Evolutionary conservation across 2,797 vertebrate genomes (phyloP).

Genomic region (Fundulus diaphanus): DNA sequence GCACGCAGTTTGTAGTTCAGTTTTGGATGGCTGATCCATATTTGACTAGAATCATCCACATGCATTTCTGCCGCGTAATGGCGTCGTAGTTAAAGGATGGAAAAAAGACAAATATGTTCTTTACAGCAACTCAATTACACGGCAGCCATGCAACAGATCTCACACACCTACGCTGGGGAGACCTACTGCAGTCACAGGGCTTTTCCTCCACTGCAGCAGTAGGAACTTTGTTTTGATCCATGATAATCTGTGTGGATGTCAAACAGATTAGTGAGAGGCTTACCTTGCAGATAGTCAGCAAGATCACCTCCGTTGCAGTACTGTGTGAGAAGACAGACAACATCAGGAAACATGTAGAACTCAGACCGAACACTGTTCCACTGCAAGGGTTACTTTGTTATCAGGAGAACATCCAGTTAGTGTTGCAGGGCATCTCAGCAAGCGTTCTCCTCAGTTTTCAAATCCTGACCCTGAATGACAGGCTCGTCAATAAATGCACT

Average conservation of each 20-base stretch:
- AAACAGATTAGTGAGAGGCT: conserved; percentile 53
- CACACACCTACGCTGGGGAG: conserved; percentile 3
- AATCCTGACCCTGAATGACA: conserved; percentile 1
- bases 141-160: background rate
- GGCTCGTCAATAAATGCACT: conserved; percentile 19
- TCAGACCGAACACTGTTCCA: conserved; percentile 28
- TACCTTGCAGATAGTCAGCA: conserved; percentile 99
- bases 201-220: conserved; percentile 23
- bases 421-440: background rate
- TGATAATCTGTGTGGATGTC: conserved; percentile 28
- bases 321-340: conserved; percentile 76
- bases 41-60: no score
- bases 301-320: conserved; percentile 98
- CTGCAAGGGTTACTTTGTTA: conserved; percentile 14
- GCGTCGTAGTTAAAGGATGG: no score
- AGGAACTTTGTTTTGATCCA: conserved; percentile 43
- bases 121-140: background rate
- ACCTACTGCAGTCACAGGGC: conserved; percentile 13
- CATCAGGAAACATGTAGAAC: conserved; percentile 22
- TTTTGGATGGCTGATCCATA: no score
- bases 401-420: background rate
- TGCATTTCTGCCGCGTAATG: no score
- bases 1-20: no score
- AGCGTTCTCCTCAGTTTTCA: background rate
- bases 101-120: background rate